phyloP scores from a whole-genome alignment of 2,113 vertebrate genomes.

The Protobothrops mucrosquamatus region DNA sequence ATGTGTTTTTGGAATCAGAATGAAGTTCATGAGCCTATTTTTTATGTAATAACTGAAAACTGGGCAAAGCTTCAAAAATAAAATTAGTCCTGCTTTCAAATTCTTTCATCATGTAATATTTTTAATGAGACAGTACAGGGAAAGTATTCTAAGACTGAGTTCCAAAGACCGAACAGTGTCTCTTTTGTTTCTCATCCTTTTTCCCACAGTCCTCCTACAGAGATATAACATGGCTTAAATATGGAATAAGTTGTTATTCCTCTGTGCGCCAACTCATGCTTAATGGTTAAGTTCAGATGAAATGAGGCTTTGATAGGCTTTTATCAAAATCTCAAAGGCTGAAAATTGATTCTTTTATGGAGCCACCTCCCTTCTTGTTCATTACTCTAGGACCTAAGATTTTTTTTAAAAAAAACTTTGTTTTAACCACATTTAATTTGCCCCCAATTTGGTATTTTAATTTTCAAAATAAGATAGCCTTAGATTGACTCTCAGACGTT shows the following conservation, averaged over 20 bases:
- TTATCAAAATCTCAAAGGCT: neutral
- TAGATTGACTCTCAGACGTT: neutral
- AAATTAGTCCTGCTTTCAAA: neutral
- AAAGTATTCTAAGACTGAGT: neutral
- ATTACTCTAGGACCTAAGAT: neutral
- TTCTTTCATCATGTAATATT: neutral
- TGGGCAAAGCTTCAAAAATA: neutral
- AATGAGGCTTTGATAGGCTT: neutral
- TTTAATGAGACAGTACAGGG: neutral
- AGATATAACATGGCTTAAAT: neutral
- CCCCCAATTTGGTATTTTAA: neutral
- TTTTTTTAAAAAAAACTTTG: neutral
- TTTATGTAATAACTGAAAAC: neutral
- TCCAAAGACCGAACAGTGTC: neutral
- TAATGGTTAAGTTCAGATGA: neutral
- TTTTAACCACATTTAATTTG: neutral
- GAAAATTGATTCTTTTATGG: neutral
- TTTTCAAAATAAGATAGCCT: neutral
- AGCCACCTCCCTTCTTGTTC: neutral
- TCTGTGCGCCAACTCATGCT: neutral
- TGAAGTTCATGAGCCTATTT: neutral
- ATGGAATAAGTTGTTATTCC: neutral
- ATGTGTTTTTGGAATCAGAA: neutral
- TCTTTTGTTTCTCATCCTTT: neutral
- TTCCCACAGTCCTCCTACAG: neutral